phyloP scores from a whole-genome alignment of 2,888 invertebrate genomes.

The Agelastica alni region DNA sequence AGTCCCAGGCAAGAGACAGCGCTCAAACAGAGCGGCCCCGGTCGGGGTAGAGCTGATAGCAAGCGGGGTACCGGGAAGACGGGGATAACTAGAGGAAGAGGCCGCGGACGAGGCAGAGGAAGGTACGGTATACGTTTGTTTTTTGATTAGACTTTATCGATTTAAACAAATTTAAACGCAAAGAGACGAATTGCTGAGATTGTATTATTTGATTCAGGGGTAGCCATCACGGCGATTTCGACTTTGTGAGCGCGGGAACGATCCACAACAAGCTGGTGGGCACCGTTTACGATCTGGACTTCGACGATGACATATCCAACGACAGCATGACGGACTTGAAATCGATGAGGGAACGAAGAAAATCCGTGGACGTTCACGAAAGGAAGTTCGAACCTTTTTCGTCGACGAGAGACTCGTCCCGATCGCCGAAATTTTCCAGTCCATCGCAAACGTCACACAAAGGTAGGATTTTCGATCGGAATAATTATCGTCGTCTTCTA shows the following conservation, averaged over 20 bases:
- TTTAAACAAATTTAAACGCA: too few species aligned
- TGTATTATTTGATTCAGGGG: too few species aligned
- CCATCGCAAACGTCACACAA: conserved; percentile 54
- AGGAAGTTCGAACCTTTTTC: conserved; percentile 62
- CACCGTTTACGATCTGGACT: conserved; percentile 85
- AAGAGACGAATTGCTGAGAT: too few species aligned
- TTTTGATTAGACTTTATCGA: too few species aligned
- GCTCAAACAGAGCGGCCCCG: conserved; percentile 48
- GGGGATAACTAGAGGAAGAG: conserved; percentile 50
- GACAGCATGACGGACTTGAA: conserved; percentile 75
- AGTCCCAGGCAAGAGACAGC: conserved; percentile 62
- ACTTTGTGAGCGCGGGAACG: conserved; percentile 66
- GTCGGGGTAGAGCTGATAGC: conserved; percentile 41
- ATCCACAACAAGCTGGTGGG: conserved; percentile 82
- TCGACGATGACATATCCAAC: conserved; percentile 79
- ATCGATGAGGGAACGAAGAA: conserved; percentile 76
- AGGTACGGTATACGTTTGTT: too few species aligned
- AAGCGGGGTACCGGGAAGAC: conserved; percentile 43
- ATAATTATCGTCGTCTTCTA: neutral
- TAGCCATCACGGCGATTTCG: conserved; percentile 38
- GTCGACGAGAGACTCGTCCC: conserved; percentile 60
- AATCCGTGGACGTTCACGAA: conserved; percentile 72
- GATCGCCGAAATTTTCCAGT: conserved; percentile 63
- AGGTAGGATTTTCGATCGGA: neutral
- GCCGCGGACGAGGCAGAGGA: conserved; percentile 48